phyloP scores from a whole-genome alignment of 2,888 invertebrate species.

The Andrena hattorfiana region DNA sequence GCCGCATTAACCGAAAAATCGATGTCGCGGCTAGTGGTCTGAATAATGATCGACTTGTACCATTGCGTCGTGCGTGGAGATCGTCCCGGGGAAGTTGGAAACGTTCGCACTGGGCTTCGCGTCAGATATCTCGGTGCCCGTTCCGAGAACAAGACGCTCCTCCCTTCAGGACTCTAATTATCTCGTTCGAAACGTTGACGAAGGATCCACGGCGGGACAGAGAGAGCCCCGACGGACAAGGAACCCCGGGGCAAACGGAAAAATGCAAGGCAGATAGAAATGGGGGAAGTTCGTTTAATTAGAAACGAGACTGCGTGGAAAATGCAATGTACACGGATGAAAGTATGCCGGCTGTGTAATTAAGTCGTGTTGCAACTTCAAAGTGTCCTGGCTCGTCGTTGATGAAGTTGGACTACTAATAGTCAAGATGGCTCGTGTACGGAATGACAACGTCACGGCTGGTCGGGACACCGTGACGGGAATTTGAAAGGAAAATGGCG shows the following conservation, averaged over 20 bases:
- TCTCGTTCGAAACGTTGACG: neutral
- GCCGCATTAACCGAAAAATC: slow-evolving; percentile 27
- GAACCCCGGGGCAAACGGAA: neutral
- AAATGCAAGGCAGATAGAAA: neutral
- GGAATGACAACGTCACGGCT: neutral
- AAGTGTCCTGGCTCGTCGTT: slow-evolving; percentile 1
- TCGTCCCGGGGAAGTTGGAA: neutral
- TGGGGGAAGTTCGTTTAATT: slow-evolving; percentile 28
- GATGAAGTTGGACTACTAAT: slow-evolving; percentile 1
- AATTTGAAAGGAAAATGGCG: slow-evolving; percentile 7
- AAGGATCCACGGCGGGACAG: neutral
- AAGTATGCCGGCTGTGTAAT: slow-evolving; percentile 29
- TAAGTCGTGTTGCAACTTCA: slow-evolving; percentile 17
- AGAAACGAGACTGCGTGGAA: slow-evolving; percentile 16
- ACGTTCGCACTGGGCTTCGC: neutral
- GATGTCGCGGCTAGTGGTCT: slow-evolving; percentile 31
- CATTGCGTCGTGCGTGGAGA: neutral
- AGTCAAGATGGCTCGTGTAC: neutral
- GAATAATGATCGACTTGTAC: slow-evolving; percentile 24
- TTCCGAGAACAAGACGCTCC: neutral
- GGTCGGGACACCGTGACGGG: slow-evolving; percentile 3
- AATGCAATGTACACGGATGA: neutral
- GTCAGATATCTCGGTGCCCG: slow-evolving; percentile 16
- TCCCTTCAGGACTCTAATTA: slow-evolving; percentile 20
- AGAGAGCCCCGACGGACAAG: neutral